These are phyloP conservation scores for Pantherophis guttatus DNA, from an alignment of 2,113 vertebrate species.

Conservation along the genomic window DNA sequence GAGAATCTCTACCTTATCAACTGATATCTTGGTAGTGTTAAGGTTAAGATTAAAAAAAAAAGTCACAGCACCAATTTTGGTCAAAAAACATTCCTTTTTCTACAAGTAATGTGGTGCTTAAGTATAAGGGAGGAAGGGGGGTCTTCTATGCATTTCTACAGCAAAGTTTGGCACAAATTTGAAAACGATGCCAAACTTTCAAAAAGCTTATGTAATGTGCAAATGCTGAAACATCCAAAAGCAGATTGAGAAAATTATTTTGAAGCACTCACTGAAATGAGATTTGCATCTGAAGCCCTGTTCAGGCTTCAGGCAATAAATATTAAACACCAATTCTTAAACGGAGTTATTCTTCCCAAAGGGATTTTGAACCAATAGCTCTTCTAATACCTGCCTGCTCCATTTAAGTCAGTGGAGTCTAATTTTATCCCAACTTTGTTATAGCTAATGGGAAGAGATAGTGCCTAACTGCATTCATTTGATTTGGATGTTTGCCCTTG, in stretches of 20 bases:
- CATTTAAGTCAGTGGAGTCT: neutral
- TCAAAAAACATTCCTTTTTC: neutral
- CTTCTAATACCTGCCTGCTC: neutral
- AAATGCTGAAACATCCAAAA: neutral
- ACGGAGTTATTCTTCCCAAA: neutral
- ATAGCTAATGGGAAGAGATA: neutral
- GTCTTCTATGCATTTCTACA: neutral
- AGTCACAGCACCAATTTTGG: neutral
- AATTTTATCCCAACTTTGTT: neutral
- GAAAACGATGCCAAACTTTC: neutral
- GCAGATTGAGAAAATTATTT: neutral
- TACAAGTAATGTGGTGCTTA: neutral
- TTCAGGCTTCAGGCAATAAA: neutral
- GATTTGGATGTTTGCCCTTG: neutral
- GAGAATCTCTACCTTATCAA: neutral
- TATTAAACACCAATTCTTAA: neutral
- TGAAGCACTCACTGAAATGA: neutral
- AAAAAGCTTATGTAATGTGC: neutral
- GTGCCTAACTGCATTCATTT: neutral
- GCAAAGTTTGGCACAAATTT: neutral
- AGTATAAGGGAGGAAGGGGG: neutral
- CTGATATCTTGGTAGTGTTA: neutral
- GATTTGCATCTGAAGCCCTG: neutral
- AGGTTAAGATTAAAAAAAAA: neutral
- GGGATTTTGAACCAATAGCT: neutral